A percentile compares a stretch with the other conserved stretches of the same genome.
phyloP scores from a whole-genome alignment of 2,113 vertebrate genomes.

The Rhinoptilus africanus region DNA sequence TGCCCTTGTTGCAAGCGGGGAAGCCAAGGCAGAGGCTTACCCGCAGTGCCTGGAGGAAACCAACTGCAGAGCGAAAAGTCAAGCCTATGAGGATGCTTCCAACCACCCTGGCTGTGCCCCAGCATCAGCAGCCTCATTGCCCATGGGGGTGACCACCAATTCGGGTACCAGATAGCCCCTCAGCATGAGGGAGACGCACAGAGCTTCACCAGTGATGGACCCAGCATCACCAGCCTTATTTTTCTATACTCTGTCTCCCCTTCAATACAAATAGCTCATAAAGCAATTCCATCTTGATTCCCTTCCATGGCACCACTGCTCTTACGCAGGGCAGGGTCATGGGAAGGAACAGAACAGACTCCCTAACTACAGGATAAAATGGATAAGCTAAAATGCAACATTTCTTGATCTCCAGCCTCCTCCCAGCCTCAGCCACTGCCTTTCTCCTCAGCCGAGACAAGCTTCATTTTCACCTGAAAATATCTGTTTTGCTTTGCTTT shows the following conservation, averaged over 20 bases:
- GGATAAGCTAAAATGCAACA: not conserved
- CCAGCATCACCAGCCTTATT: not conserved
- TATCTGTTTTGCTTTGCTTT: not conserved
- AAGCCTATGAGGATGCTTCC: accelerated
- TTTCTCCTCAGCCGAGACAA: not conserved
- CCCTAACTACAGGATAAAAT: not conserved
- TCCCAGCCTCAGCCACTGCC: not conserved
- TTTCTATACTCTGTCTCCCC: not conserved
- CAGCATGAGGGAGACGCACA: not conserved
- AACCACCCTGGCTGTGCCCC: not conserved
- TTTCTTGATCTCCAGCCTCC: not conserved
- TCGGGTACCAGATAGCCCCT: not conserved
- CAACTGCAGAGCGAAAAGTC: not conserved
- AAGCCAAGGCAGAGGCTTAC: not conserved
- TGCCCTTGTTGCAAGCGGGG: not conserved
- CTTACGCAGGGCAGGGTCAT: not conserved
- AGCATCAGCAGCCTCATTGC: not conserved
- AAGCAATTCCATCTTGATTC: accelerated
- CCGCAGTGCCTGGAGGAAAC: accelerated
- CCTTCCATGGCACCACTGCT: no score
- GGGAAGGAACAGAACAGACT: not conserved
- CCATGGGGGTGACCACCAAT: not conserved
- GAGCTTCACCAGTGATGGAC: not conserved
- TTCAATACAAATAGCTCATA: not conserved
- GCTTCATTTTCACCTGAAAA: not conserved